Evolutionary conservation across 2,888 invertebrate genomes (phyloP).

Genomic region (Lampropteryx suffumata): DNA sequence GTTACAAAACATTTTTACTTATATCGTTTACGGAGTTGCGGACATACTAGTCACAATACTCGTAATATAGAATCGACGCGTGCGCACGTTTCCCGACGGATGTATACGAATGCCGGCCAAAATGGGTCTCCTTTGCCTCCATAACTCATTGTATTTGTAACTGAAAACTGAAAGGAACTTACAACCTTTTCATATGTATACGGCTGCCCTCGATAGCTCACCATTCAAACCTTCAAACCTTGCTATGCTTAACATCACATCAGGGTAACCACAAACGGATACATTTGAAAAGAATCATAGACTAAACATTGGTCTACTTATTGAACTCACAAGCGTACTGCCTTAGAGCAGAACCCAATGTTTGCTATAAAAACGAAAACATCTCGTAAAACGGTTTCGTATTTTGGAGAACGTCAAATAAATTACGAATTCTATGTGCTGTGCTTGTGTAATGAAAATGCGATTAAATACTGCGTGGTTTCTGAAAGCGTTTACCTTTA

Average conservation of each 20-base stretch:
- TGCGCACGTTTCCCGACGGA: conserved; percentile 67
- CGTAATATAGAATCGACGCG: conserved; percentile 60
- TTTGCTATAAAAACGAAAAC: conserved; percentile 26
- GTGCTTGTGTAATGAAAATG: conserved; percentile 23
- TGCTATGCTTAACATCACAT: too few species aligned
- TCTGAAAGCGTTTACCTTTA: too few species aligned
- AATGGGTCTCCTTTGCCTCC: conserved; percentile 51
- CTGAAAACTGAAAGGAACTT: conserved; percentile 64
- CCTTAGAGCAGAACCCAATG: conserved; percentile 17
- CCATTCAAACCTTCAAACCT: not conserved
- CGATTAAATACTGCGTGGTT: conserved; percentile 19
- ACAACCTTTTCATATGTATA: conserved; percentile 49
- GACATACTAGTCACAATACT: conserved; percentile 41
- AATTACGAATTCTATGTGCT: conserved; percentile 30
- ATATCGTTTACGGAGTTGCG: too few species aligned
- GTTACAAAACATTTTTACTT: too few species aligned
- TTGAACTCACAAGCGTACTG: conserved; percentile 1
- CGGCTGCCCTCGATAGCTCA: not conserved
- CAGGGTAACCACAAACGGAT: conserved; percentile 3
- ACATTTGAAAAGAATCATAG: not conserved
- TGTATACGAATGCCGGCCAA: conserved; percentile 69
- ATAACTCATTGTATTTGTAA: conserved; percentile 66
- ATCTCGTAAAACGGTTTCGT: conserved; percentile 29
- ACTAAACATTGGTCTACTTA: conserved; percentile 11
- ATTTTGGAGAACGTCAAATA: conserved; percentile 34